These are phyloP conservation scores for Zosterops lateralis DNA, from an alignment of 2,113 vertebrate species.

Conservation along the genomic window DNA sequence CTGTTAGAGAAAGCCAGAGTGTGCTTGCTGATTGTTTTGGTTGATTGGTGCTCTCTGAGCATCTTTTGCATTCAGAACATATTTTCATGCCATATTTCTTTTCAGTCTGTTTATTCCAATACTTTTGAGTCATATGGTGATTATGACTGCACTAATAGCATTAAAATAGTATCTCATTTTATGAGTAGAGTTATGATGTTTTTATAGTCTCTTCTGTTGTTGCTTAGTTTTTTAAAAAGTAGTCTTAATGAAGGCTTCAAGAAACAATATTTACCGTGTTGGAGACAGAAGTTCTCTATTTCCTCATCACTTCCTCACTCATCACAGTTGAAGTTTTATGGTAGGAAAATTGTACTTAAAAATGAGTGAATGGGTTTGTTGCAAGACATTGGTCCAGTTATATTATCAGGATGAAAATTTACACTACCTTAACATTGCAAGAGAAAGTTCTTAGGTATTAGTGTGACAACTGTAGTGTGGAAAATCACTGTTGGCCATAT, in stretches of 20 bases:
- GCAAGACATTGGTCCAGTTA: not conserved
- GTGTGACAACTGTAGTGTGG: not conserved
- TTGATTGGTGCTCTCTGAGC: not conserved
- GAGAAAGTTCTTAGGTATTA: not conserved
- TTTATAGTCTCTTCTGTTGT: not conserved
- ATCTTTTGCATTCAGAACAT: not conserved
- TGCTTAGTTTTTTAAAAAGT: not conserved
- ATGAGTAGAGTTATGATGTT: not conserved
- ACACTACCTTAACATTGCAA: not conserved
- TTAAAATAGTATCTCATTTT: not conserved
- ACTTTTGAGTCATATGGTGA: not conserved
- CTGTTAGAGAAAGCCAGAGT: not conserved
- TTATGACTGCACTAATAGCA: not conserved
- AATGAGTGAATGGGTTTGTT: not conserved
- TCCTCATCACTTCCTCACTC: not conserved
- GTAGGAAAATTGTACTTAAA: not conserved
- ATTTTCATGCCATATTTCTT: not conserved
- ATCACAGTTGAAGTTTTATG: not conserved
- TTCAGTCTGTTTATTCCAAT: not conserved
- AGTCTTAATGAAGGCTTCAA: not conserved
- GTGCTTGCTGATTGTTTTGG: fast-evolving
- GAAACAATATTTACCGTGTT: not conserved
- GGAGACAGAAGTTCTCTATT: not conserved
- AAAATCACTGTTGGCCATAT: not conserved
- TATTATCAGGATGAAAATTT: not conserved